Evolutionary conservation across 1,140 invertebrate species (phyloP).

Genomic region (Drosophila nannoptera): DNA sequence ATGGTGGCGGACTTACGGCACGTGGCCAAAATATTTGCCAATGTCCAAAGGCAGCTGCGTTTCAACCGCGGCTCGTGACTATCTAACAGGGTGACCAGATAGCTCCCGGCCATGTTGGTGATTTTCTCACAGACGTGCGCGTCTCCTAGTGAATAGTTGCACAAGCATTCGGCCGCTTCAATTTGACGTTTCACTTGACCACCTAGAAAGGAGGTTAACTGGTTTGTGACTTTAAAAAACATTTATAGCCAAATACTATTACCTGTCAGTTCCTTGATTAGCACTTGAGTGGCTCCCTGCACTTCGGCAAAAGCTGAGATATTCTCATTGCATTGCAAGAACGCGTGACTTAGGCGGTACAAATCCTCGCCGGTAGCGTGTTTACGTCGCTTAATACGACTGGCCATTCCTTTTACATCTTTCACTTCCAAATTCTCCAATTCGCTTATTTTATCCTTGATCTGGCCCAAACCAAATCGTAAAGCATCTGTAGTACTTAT

Average conservation of each 20-base stretch:
- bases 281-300: constrained; percentile 63
- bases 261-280: constrained; percentile 74
- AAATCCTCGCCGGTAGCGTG: constrained; percentile 69
- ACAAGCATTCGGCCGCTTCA: constrained; percentile 64
- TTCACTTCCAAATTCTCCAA: constrained; percentile 59
- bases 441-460: constrained; percentile 55
- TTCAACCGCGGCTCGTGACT: constrained; percentile 55
- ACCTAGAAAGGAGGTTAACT: constrained; percentile 29
- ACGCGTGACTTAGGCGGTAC: constrained; percentile 65
- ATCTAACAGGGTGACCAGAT: constrained; percentile 66
- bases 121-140: constrained; percentile 70
- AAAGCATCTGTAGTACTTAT: constrained; percentile 54
- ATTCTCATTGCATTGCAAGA: constrained; percentile 61
- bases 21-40: constrained; percentile 64
- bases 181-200: constrained; percentile 51
- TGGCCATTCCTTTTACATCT: constrained; percentile 61
- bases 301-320: constrained; percentile 59
- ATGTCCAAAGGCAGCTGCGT: constrained; percentile 63
- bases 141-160: constrained; percentile 73
- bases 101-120: constrained; percentile 59
- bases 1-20: constrained; percentile 44
- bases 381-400: constrained; percentile 70
- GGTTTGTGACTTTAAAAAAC: background rate
- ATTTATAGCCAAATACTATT: background rate
- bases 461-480: constrained; percentile 68